Evolutionary conservation across 2,113 vertebrate genomes (phyloP), one percentile per base, ranked within the genome.

Genomic region (Toxotes jaculatrix): DNA sequence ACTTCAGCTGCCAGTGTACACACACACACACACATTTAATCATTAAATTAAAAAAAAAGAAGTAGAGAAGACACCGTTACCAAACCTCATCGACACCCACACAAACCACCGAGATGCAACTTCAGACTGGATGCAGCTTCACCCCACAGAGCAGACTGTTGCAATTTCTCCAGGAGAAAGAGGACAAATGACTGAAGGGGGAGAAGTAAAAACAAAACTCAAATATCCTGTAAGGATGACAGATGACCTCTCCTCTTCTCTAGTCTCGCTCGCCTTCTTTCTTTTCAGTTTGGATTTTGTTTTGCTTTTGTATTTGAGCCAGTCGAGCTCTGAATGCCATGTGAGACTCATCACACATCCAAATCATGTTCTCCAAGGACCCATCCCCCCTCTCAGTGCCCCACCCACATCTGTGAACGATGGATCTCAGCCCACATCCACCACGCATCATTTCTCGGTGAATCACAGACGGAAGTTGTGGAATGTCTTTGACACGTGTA

Each of bases 401-500:
- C 27, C 27, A 34, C 51, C 40, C 43, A 34, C 74, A n/a, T 42
- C 60, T 53, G 79, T 62, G 72, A 57, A n/a, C 56, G 14, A 32
- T 7, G 12, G 19, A 27, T n/a, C 19, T 31, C 6, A 32, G 53
- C 38, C 43, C 67, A 78, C 76, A 43, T 43, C 32, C 72, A 43
- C 32, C 77, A 21, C 27, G 4, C 56, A 38, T 42, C 64, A 47
- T 40, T 63, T 40, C 74, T 17, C 14, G 23, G n/a, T 9, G 43
- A 43, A 77, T 43, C 74, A 49, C 17, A 53, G 60, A 77, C 7
- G 75, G 56, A 77, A 71, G 63, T 74, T 66, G 82, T 74, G n/a
- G 38, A 60, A 77, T 78, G 49, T 87, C 80, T 86, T 82, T 87
- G 77, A 89, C 80, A 82, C 71, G 64, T 85, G 82, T 89, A 89